Conservation (phyloP, 2,888 invertebrate genomes). For the Hypselothyrea guttata region DNA sequence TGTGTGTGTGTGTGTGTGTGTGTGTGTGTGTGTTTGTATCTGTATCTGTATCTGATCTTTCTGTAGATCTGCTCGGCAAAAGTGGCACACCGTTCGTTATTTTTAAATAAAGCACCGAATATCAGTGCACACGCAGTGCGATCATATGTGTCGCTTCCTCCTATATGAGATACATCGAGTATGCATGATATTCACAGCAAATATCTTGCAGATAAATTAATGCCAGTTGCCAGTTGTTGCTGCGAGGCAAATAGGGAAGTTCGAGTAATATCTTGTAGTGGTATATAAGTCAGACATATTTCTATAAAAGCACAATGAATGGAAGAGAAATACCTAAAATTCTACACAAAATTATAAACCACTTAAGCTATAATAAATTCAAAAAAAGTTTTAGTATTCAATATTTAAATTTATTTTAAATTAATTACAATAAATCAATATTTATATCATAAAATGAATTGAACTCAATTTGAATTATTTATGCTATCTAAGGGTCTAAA, state of each 20-base stretch:
- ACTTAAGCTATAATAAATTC: no score
- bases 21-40: neutral
- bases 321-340: no score
- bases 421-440: no score
- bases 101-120: conserved; percentile 68
- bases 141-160: conserved; percentile 46
- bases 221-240: conserved; percentile 33
- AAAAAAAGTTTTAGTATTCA: no score
- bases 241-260: neutral
- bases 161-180: conserved; percentile 30
- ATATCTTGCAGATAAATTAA: conserved; percentile 53
- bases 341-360: no score
- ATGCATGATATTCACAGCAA: conserved; percentile 36
- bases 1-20: neutral
- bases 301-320: no score
- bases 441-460: no score
- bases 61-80: conserved; percentile 39
- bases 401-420: no score
- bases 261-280: neutral
- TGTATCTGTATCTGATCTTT: neutral
- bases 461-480: no score
- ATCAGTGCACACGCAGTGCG: conserved; percentile 57
- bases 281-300: neutral
- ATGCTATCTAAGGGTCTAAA: no score
- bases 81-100: conserved; percentile 69